A percentile compares a stretch with the other conserved stretches of the same genome.
These are phyloP conservation scores for Ormyrus thymus DNA, from an alignment of 2,888 invertebrate genomes.

Conservation along the genomic window DNA sequence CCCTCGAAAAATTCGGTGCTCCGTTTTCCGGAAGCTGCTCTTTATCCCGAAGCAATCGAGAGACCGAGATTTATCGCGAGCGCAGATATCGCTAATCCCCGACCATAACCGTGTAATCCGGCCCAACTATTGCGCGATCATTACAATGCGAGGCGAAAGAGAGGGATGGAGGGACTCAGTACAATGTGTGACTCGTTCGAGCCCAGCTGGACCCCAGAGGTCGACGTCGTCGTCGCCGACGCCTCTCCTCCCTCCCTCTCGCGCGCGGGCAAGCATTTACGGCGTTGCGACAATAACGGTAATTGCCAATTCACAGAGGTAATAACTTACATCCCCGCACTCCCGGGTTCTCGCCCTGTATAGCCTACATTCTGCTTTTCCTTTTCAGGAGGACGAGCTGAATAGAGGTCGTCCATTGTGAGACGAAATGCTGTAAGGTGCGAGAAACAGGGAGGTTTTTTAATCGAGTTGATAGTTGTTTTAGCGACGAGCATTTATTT, in stretches of 20 bases:
- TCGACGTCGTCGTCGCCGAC: slow-evolving; percentile 55
- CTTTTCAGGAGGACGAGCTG: too few species aligned
- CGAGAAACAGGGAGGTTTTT: too few species aligned
- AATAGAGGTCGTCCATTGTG: too few species aligned
- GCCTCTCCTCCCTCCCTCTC: slow-evolving; percentile 57
- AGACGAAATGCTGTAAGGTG: too few species aligned
- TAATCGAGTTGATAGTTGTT: too few species aligned
- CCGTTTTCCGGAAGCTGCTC: neutral
- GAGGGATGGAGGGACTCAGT: neutral
- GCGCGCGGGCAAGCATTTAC: slow-evolving; percentile 61
- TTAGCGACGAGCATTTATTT: too few species aligned
- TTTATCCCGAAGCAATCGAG: too few species aligned
- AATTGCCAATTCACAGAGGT: slow-evolving; percentile 69
- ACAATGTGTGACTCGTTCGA: slow-evolving; percentile 30
- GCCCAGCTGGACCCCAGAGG: slow-evolving; percentile 26
- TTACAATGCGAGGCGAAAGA: slow-evolving; percentile 48
- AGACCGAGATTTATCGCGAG: slow-evolving; percentile 46
- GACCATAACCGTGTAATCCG: slow-evolving; percentile 60
- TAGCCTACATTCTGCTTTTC: too few species aligned
- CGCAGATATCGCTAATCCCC: slow-evolving; percentile 58
- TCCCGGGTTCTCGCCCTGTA: slow-evolving; percentile 12
- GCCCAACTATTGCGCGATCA: slow-evolving; percentile 60
- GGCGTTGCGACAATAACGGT: slow-evolving; percentile 67
- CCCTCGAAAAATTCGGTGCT: neutral
- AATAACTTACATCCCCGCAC: slow-evolving; percentile 62